Base-by-base conservation (phyloP, 2,888 invertebrate species). In the Hofmannophila pseudospretella region DNA sequence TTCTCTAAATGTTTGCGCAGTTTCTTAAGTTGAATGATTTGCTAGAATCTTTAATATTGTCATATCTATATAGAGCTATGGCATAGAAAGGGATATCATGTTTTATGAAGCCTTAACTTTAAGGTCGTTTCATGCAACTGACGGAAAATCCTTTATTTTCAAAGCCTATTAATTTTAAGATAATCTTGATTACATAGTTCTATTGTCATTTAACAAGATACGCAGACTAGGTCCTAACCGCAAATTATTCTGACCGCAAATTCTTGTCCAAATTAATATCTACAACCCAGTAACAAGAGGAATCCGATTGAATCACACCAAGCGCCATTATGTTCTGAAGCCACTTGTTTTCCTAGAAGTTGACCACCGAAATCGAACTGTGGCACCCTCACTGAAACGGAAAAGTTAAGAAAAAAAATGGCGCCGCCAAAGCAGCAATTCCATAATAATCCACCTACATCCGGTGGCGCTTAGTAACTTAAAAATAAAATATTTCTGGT, bases 391-490 rank as follows among this genome's bases (percentile, higher is more conserved):
- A 39, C 55, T 56, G 60, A 64, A 62, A 58, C 41, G 50, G 52
- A 64, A 67, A 67, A 61, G 47, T 44, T 40, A 38, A 45, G 34
- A 28, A 34, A 26, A 51, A 33, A 36, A 38, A 32, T 38, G 42
- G 48, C 49, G 52, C 49, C 39, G 45, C 38, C 38, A 9, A 27
- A 22, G 41, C 42, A 39, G 43, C 37, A 47, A 63, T 49, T 51
- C 43, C 45, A 39, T 48, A 42, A 36, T 48, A 60, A 63, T 60
- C 64, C 65, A 50, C 67, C 69, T 57, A 66, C 67, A 67, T 79
- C 79, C 79, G 77, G 76, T 75, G 78, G 76, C 76, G 79, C 71
- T 69, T 56, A 41, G 40, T 45, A 41, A 32, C 45, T 35, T 41
- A 45, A 43, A 32, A 36, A 31, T 14, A 26, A 13, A 13, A n/a